Base-by-base conservation (phyloP, 92 coral and sea anemone species). In the Bergia sp. region DNA sequence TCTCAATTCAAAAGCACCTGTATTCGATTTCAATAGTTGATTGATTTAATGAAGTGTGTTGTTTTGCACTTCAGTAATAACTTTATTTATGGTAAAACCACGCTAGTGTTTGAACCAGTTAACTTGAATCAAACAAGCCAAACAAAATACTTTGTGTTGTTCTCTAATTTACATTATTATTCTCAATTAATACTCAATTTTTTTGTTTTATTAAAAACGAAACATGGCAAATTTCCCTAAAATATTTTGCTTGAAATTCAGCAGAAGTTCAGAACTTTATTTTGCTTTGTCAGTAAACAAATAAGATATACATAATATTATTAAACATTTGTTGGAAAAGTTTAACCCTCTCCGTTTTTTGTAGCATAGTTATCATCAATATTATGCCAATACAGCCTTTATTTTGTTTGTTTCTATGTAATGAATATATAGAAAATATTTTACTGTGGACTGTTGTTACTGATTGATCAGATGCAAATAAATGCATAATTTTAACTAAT, bases 61-160 rank as follows among this genome's bases (percentile, higher is more conserved):
- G 77, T 73, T 73, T 73, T 73, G 18, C 9, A 73, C 76, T 72
- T 72, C 18, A 72, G 76, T 37, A 23, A 72, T 72, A 72, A 61
- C 69, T 20, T 61, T 16, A 2, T 72, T 72, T 72, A 72, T 72
- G 76, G 41, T 72, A 72, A 72, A 72, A 36, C 40, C 76, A 72
- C 42, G 13, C 42, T 20, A 69, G 20, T 72, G 76, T 72, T 72
- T 7, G 76, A 67, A 72, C 76, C 42, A 23, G 76, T 72, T 36
- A 2, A 36, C 16, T 6, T 72, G 39, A 23, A 72, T 42, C 42
- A 41, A 72, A 36, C 39, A 72, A 72, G 76, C 3, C 41, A 36
- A 23, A 37, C 76, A 72, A 36, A 72, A 29, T 72, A 72, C 42
- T 3, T 29, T 72, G 36, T 61, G 18, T 57, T 57, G 3, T 11